A percentile compares a stretch with the other conserved stretches of the same genome.
Evolutionary conservation across 1,140 invertebrate genomes (phyloP).

Genomic region (Lordiphosa stackelbergi): DNA sequence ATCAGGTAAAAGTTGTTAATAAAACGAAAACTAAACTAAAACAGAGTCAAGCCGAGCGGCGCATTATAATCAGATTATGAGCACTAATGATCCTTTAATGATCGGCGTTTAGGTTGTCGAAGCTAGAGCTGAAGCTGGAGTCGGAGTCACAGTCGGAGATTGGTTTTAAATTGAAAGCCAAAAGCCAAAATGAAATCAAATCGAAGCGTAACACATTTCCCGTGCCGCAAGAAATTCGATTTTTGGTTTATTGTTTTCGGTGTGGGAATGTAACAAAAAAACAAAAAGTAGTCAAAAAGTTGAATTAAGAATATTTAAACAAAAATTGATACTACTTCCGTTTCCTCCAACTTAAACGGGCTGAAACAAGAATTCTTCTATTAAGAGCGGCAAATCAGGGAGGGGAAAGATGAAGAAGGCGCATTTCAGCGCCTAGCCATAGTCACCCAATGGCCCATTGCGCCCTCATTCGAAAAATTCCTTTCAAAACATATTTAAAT

Average conservation of each 20-base stretch:
- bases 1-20: slow-evolving; percentile 71
- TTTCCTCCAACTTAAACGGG: no score
- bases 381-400: no score
- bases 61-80: slow-evolving; percentile 77
- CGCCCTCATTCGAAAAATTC: no score
- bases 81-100: slow-evolving; percentile 76
- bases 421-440: no score
- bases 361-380: no score
- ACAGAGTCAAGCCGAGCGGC: slow-evolving; percentile 59
- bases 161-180: slow-evolving; percentile 64
- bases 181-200: slow-evolving; percentile 46
- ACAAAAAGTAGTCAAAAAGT: no score
- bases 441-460: no score
- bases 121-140: slow-evolving; percentile 15
- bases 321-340: no score
- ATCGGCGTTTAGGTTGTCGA: slow-evolving; percentile 65
- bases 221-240: slow-evolving; percentile 3
- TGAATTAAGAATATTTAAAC: no score
- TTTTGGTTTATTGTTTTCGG: neutral
- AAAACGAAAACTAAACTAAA: slow-evolving; percentile 63
- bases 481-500: no score
- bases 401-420: no score
- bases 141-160: slow-evolving; percentile 40
- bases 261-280: no score
- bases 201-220: slow-evolving; percentile 53